phyloP scores from a whole-genome alignment of 2,797 vertebrate genomes.

The Chaunax sp. region DNA sequence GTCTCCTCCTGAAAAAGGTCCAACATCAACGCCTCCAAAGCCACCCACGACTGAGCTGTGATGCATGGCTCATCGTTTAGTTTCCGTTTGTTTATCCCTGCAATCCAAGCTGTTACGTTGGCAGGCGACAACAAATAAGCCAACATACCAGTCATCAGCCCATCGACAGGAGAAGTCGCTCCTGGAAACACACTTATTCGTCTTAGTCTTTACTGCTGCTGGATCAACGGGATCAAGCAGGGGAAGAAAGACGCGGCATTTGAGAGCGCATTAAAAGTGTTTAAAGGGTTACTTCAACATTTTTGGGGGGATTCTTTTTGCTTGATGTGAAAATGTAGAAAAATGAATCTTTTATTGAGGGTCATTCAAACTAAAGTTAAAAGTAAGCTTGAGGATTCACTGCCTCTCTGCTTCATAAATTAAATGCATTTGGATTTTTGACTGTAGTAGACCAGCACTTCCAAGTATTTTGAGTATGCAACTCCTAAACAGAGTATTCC shows the following conservation, averaged over 20 bases:
- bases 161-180: constrained; percentile 22
- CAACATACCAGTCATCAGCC: constrained; percentile 49
- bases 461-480: no score
- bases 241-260: neutral
- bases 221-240: no score
- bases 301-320: constrained; percentile 10
- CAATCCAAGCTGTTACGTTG: constrained; percentile 76
- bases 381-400: no score
- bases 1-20: constrained; percentile 41
- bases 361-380: neutral
- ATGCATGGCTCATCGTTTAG: constrained; percentile 64
- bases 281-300: constrained; percentile 31
- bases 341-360: neutral
- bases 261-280: neutral
- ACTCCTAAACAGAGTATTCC: no score
- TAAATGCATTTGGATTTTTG: no score
- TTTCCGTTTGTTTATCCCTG: constrained; percentile 66
- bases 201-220: no score
- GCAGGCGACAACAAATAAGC: constrained; percentile 65
- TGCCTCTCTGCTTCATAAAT: no score
- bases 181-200: constrained; percentile 41
- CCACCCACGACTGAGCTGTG: constrained; percentile 71
- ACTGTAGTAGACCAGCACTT: no score
- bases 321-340: neutral
- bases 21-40: constrained; percentile 60